phyloP scores from a whole-genome alignment of 2,797 vertebrate species.

The Aphelocoma californica region DNA sequence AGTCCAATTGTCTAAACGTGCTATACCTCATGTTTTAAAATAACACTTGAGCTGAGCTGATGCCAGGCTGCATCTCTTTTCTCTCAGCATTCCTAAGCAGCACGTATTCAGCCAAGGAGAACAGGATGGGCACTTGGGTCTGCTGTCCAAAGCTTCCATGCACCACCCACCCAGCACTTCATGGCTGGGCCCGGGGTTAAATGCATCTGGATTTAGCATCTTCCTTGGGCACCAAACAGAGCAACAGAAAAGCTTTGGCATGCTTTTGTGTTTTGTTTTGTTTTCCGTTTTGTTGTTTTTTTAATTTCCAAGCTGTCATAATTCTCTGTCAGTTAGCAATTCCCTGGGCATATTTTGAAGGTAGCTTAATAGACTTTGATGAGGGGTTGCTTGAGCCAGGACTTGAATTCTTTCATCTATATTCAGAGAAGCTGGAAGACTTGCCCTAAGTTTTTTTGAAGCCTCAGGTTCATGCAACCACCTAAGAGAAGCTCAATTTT shows the following conservation, averaged over 20 bases:
- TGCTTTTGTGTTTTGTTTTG: neutral
- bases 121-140: neutral
- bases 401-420: neutral
- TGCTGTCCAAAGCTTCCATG: neutral
- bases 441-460: neutral
- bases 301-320: neutral
- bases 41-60: slow-evolving; percentile 24
- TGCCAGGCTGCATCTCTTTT: neutral
- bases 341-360: neutral
- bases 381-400: neutral
- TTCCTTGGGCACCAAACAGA: neutral
- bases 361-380: neutral
- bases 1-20: slow-evolving; percentile 55
- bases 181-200: neutral
- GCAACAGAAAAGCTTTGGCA: neutral
- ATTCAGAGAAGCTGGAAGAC: neutral
- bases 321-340: neutral
- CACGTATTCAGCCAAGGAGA: neutral
- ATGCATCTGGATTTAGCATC: neutral
- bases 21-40: slow-evolving; percentile 50
- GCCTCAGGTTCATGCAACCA: neutral
- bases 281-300: neutral
- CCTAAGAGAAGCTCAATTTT: neutral
- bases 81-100: neutral
- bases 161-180: neutral